Conservation (phyloP, 2,888 invertebrate species). For the Sacculina carcini region DNA sequence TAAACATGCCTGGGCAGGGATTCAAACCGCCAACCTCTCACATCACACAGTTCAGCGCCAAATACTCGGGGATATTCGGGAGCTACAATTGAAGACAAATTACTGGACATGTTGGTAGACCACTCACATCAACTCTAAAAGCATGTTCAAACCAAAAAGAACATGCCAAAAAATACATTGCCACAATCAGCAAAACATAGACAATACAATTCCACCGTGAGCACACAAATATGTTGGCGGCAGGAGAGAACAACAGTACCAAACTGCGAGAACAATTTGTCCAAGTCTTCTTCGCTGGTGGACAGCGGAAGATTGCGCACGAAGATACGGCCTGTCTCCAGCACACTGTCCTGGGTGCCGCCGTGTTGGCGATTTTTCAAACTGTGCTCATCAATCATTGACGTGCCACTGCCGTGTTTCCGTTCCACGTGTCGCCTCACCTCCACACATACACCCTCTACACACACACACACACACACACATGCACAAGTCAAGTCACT, state of each 20-base stretch:
- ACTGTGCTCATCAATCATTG: slow-evolving; percentile 34
- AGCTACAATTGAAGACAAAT: too few species aligned
- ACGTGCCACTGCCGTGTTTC: slow-evolving; percentile 23
- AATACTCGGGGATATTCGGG: too few species aligned
- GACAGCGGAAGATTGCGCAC: slow-evolving; percentile 69
- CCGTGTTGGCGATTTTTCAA: slow-evolving; percentile 38
- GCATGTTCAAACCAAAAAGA: too few species aligned
- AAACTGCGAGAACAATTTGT: slow-evolving; percentile 50
- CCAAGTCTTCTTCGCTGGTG: slow-evolving; percentile 58
- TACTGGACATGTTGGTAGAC: too few species aligned
- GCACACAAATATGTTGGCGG: too few species aligned
- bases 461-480: too few species aligned
- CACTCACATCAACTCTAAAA: too few species aligned
- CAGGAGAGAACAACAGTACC: slow-evolving; percentile 26
- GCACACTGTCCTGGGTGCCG: slow-evolving; percentile 44
- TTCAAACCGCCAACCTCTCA: too few species aligned
- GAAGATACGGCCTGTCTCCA: slow-evolving; percentile 75
- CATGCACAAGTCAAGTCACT: too few species aligned
- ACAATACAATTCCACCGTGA: background rate
- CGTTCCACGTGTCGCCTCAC: slow-evolving; percentile 21
- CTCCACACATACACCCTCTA: slow-evolving; percentile 33
- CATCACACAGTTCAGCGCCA: too few species aligned
- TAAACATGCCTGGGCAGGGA: too few species aligned
- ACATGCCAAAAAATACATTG: too few species aligned
- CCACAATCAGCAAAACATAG: slow-evolving; percentile 9